phyloP scores from a whole-genome alignment of 2,797 vertebrate species.

The Premnoplex brunnescens region DNA sequence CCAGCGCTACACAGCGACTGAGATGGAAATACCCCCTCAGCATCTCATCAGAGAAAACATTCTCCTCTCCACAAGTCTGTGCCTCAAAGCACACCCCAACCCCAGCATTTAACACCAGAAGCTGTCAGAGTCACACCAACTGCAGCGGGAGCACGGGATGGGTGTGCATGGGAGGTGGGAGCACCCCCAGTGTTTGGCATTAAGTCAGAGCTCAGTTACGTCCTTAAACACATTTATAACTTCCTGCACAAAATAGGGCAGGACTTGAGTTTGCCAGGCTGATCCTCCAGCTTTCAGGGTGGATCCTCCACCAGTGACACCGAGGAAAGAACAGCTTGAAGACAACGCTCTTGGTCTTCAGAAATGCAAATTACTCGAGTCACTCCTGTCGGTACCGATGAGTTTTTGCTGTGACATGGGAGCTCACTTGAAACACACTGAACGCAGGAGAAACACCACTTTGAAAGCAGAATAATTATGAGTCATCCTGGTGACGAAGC shows the following conservation, averaged over 20 bases:
- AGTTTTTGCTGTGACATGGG: not conserved
- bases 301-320: not conserved
- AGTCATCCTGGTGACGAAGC: not conserved
- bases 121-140: accelerated
- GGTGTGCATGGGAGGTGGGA: not conserved
- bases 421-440: not conserved
- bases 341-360: not conserved
- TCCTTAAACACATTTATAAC: not conserved
- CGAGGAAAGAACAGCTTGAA: not conserved
- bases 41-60: not conserved
- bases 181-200: not conserved
- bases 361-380: not conserved
- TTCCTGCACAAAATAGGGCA: not conserved
- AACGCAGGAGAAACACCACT: not conserved
- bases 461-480: not conserved
- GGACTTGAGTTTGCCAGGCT: not conserved
- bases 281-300: not conserved
- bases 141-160: accelerated
- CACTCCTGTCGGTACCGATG: not conserved
- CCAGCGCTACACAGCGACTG: not conserved
- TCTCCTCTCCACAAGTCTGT: not conserved
- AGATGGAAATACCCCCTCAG: constrained; percentile 19
- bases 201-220: not conserved
- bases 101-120: not conserved
- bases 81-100: constrained; percentile 18